Conservation (phyloP, 2,888 invertebrate genomes). For the Ceraclea dissimilis region DNA sequence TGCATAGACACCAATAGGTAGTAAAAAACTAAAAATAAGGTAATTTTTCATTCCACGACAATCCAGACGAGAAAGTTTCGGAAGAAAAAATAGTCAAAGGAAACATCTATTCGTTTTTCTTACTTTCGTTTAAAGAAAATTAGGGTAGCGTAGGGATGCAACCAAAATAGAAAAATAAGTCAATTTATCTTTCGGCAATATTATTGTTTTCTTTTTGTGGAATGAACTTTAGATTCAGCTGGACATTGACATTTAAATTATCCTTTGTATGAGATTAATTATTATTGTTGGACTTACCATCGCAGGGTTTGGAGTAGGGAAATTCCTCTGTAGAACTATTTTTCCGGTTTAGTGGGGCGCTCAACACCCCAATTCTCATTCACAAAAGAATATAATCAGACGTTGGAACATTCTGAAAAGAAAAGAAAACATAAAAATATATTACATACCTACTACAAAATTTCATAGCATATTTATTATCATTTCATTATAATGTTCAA, state of each 20-base stretch:
- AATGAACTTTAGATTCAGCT: no score
- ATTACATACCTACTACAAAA: no score
- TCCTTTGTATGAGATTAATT: no score
- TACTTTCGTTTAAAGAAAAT: no score
- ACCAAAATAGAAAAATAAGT: background rate
- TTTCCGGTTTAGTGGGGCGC: background rate
- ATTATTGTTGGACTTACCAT: no score
- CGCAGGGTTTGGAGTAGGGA: conserved; percentile 1
- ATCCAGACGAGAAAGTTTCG: background rate
- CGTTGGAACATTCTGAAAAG: background rate
- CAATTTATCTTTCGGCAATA: background rate
- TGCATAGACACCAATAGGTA: no score
- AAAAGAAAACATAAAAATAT: background rate
- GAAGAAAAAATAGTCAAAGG: background rate
- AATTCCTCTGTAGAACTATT: background rate
- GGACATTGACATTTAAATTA: no score
- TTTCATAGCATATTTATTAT: no score
- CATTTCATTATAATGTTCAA: no score
- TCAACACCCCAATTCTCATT: background rate
- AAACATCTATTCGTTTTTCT: no score
- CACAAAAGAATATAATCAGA: background rate
- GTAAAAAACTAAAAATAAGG: no score
- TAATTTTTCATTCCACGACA: conserved; percentile 1
- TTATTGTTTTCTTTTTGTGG: background rate
- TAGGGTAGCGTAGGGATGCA: no score